Conservation (phyloP, 30 jellyfish, hydroid and myxozoan genomes). For the Aurelia sp. region DNA sequence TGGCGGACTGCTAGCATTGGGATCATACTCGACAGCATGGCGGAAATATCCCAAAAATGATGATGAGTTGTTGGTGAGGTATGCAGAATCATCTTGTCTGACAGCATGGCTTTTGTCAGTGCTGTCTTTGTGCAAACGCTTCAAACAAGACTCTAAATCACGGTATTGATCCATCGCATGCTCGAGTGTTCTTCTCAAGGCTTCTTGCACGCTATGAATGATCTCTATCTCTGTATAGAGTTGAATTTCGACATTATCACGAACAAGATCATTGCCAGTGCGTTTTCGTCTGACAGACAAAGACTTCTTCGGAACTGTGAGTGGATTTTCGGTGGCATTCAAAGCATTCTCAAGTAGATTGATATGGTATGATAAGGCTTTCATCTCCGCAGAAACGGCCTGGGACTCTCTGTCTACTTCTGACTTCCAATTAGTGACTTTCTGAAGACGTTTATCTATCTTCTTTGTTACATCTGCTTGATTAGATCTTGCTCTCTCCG, state of each 20-base stretch:
- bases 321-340: conserved; percentile 63
- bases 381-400: conserved; percentile 75
- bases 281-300: conserved; percentile 67
- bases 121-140: conserved; percentile 76
- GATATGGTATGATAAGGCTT: conserved; percentile 66
- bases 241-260: conserved; percentile 60
- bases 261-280: conserved; percentile 67
- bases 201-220: conserved; percentile 69
- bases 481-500: conserved; percentile 63
- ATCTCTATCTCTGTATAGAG: conserved; percentile 63
- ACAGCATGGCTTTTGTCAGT: conserved; percentile 69
- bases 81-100: conserved; percentile 68
- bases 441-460: conserved; percentile 64
- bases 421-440: conserved; percentile 64
- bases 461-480: conserved; percentile 60
- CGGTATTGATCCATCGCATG: conserved; percentile 81
- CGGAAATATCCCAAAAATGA: conserved; percentile 64
- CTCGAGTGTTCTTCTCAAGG: conserved; percentile 68
- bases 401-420: conserved; percentile 69
- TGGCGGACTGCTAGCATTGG: conserved; percentile 72
- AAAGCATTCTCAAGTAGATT: conserved; percentile 57
- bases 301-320: conserved; percentile 68
- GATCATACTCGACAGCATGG: conserved; percentile 69
- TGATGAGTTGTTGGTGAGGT: conserved; percentile 64
- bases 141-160: conserved; percentile 63